These are phyloP conservation scores for Streptopelia turtur DNA, from an alignment of 2,797 vertebrate species.

Conservation along the genomic window DNA sequence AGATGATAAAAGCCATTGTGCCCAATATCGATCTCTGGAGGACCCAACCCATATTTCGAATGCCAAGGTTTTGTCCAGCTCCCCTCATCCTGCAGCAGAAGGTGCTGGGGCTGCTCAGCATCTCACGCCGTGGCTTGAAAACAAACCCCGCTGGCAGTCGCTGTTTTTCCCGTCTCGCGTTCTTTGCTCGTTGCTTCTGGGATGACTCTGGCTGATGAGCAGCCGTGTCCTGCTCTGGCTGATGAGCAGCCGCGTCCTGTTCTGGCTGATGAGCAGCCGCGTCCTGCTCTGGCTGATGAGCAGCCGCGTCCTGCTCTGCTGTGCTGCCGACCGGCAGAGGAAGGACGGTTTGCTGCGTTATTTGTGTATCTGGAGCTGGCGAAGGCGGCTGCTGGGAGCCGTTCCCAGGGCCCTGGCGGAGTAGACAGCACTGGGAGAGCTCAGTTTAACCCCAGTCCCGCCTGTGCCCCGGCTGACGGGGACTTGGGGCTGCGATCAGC, in stretches of 20 bases:
- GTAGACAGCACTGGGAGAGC: background rate
- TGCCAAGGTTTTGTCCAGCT: too few species aligned
- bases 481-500: too few species aligned
- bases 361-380: too few species aligned
- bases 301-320: background rate
- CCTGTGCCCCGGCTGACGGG: background rate
- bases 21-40: too few species aligned
- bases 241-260: too few species aligned
- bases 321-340: background rate
- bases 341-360: background rate
- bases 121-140: rapidly evolving
- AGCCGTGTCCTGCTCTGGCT: too few species aligned
- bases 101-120: rapidly evolving
- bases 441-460: background rate
- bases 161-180: background rate
- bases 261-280: too few species aligned
- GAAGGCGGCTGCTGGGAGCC: background rate
- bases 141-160: rapidly evolving
- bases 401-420: rapidly evolving
- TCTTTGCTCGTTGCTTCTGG: background rate
- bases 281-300: too few species aligned
- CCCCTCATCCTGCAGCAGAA: rapidly evolving
- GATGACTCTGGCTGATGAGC: too few species aligned
- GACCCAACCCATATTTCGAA: too few species aligned
- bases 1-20: too few species aligned